Evolutionary conservation across 2,797 vertebrate genomes (phyloP).

Genomic region (Chaunax sp.): DNA sequence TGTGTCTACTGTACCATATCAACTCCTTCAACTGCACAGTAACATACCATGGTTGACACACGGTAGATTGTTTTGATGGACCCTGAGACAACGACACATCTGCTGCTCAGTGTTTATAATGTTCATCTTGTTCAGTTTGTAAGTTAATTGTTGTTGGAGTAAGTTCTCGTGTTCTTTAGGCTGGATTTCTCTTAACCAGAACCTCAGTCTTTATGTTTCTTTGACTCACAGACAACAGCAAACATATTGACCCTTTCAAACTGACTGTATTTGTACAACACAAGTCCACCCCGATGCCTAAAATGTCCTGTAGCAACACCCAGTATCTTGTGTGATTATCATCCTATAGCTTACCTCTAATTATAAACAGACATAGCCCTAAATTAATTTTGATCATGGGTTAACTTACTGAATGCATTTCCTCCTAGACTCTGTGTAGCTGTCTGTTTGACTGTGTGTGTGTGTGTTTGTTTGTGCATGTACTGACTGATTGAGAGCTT

Average conservation of each 20-base stretch:
- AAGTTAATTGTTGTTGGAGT: constrained; percentile 42
- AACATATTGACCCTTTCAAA: constrained; percentile 10
- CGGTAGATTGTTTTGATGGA: constrained; percentile 23
- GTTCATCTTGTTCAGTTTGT: constrained; percentile 43
- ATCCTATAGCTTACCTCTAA: constrained; percentile 29
- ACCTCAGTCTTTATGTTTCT: constrained; percentile 23
- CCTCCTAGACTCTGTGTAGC: constrained; percentile 17
- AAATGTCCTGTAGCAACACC: constrained; percentile 14
- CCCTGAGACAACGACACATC: constrained; percentile 47
- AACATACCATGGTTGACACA: constrained; percentile 16
- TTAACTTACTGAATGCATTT: constrained; percentile 41
- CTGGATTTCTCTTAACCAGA: constrained; percentile 35
- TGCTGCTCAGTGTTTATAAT: constrained; percentile 60
- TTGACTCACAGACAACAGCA: constrained; percentile 23
- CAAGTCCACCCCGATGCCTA: background rate
- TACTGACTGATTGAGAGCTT: constrained; percentile 18
- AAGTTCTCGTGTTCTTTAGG: constrained; percentile 46
- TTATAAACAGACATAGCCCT: constrained; percentile 48
- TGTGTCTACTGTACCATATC: constrained; percentile 35
- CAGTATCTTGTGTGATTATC: constrained; percentile 18
- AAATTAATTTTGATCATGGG: constrained; percentile 23
- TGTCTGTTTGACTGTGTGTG: constrained; percentile 14
- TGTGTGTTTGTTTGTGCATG: background rate
- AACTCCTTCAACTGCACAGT: constrained; percentile 22
- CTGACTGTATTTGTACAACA: constrained; percentile 14